These are phyloP conservation scores for Leptinotarsa texana DNA, from an alignment of 1,140 invertebrate species.

Conservation along the genomic window DNA sequence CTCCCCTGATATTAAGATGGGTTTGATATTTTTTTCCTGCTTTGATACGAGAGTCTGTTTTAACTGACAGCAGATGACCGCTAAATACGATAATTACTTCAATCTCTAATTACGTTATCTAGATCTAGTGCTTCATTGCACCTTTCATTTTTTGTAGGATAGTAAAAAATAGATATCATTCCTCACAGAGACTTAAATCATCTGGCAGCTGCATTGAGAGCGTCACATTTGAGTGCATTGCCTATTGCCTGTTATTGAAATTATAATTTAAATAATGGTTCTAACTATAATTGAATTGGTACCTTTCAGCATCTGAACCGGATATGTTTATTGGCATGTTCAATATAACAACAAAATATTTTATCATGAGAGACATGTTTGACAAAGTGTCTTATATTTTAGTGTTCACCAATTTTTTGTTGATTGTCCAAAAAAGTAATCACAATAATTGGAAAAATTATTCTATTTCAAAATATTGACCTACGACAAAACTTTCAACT, in stretches of 20 bases:
- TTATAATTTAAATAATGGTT: neutral
- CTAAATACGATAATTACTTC: neutral
- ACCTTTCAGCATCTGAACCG: neutral
- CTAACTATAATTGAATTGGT: neutral
- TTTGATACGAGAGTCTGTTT: neutral
- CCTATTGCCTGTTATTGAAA: neutral
- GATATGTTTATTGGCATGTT: too few species aligned
- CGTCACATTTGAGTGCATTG: neutral
- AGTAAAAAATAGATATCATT: constrained; percentile 9
- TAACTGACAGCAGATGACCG: neutral
- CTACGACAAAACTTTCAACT: too few species aligned
- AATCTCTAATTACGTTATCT: neutral
- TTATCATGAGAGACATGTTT: too few species aligned
- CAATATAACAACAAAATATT: too few species aligned
- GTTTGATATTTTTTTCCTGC: too few species aligned
- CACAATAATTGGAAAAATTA: too few species aligned
- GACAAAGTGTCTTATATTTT: too few species aligned
- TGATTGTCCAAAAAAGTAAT: too few species aligned
- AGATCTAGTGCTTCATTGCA: neutral
- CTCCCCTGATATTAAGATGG: too few species aligned
- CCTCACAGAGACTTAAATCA: neutral
- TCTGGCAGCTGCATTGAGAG: neutral
- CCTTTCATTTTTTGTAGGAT: neutral
- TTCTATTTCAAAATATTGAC: too few species aligned
- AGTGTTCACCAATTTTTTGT: too few species aligned